Evolutionary conservation across 2,888 invertebrate species (phyloP), one percentile per base, ranked within the genome.

Genomic region (Spicauda simplicius): DNA sequence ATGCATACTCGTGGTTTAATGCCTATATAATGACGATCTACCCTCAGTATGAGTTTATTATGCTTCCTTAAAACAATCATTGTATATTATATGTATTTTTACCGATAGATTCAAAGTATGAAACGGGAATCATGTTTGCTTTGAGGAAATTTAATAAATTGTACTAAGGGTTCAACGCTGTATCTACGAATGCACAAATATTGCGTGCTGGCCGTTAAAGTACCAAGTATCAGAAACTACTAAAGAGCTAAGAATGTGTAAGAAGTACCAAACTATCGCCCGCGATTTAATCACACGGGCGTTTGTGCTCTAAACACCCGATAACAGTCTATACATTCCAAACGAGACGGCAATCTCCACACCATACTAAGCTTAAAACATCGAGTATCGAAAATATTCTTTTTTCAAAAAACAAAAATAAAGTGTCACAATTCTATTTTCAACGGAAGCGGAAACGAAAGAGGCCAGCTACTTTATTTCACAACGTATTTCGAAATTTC

Each of bases 261-360:
- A n/a, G 14, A 41, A n/a, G 45, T n/a, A 11, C n/a, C 45, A 6
- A n/a, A 14, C 45, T 4, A n/a, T 45, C 45, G 45, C 45, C 37
- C 37, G 37, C 7, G 4, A 10, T 33, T 8, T 8, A 8, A 8
- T 37, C 45, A 37, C 33, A 41, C 54, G 65, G 33, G 52, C 48
- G 64, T 78, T 85, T 85, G 86, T 84, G 86, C 85, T 77, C 76
- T 73, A 59, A 79, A 80, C 81, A 77, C 64, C 56, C 78, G 77
- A 68, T 65, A 68, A 70, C 71, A 73, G 73, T 73, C 73, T 72
- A 73, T 73, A 52, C 56, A 67, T 70, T 71, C 58, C 63, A 69
- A 19, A 65, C 57, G 59, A 68, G 71, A 70, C 71, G 71, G 70
- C 69, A 68, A 63, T 66, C 68, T 45, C 64, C 50, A 57, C 70